phyloP scores from a whole-genome alignment of 2,888 invertebrate genomes.

The Drosophila ezoana region DNA sequence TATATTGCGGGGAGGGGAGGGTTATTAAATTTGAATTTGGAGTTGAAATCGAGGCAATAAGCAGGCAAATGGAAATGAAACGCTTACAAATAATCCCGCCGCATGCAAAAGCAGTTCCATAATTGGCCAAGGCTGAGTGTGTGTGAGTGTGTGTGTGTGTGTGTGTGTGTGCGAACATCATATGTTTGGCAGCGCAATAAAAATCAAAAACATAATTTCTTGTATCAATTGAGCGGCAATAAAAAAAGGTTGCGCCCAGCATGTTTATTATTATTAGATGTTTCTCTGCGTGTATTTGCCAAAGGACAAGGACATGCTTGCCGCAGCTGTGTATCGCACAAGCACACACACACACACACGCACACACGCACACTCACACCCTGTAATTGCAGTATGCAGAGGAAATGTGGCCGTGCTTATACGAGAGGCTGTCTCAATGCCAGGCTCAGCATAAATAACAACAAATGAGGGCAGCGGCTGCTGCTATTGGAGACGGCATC shows the following conservation, averaged over 20 bases:
- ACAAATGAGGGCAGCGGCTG: conserved; percentile 58
- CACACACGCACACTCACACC: conserved; percentile 6
- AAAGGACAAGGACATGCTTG: conserved; percentile 11
- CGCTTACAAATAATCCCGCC: conserved; percentile 63
- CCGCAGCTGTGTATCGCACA: conserved; percentile 36
- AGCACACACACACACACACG: conserved; percentile 6
- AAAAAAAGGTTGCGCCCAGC: conserved; percentile 52
- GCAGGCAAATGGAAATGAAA: conserved; percentile 28
- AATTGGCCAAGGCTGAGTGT: conserved; percentile 38
- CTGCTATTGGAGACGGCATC: conserved; percentile 31
- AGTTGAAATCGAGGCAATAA: conserved; percentile 19
- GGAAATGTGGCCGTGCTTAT: conserved; percentile 46
- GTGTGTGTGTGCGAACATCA: conserved; percentile 57
- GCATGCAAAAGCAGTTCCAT: conserved; percentile 40
- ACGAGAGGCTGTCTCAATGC: conserved; percentile 44
- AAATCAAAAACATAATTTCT: conserved; percentile 79
- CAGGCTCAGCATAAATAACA: conserved; percentile 76
- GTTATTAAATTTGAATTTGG: conserved; percentile 27
- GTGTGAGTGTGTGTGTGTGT: conserved; percentile 11
- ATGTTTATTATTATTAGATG: conserved; percentile 58
- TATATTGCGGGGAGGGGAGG: background rate
- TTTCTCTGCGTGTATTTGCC: conserved; percentile 14
- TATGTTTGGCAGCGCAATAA: conserved; percentile 77
- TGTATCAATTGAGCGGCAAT: conserved; percentile 76
- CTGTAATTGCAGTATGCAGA: conserved; percentile 54